phyloP scores from a whole-genome alignment of 2,888 invertebrate species.

The Orthosia cruda region DNA sequence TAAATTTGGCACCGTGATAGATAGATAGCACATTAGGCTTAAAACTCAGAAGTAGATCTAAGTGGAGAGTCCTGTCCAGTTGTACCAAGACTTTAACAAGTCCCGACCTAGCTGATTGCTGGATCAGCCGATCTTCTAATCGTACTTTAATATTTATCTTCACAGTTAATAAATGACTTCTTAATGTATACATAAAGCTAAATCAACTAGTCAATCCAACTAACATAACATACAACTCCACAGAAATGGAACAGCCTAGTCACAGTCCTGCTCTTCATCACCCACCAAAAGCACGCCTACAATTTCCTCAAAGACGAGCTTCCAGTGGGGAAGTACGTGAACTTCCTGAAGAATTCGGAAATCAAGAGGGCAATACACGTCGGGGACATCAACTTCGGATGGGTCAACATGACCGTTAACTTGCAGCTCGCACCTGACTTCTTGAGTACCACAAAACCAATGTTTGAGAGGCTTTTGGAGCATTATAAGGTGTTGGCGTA shows the following conservation, averaged over 20 bases:
- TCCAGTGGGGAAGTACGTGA: constrained; percentile 71
- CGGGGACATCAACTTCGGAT: constrained; percentile 79
- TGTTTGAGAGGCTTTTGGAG: constrained; percentile 82
- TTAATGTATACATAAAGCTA: not conserved
- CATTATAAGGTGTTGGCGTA: constrained; percentile 84
- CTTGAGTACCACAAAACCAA: constrained; percentile 78
- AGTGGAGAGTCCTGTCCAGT: not conserved
- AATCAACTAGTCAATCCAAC: not conserved
- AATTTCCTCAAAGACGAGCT: constrained; percentile 85
- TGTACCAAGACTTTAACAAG: not conserved
- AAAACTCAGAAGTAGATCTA: not conserved
- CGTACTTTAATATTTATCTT: no score
- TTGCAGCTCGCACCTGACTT: constrained; percentile 80
- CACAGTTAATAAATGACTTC: not conserved
- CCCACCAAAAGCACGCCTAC: constrained; percentile 84
- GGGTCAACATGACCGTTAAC: constrained; percentile 84
- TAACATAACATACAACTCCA: not conserved
- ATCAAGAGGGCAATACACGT: constrained; percentile 85
- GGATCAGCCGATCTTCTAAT: not conserved
- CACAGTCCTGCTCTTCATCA: constrained; percentile 74
- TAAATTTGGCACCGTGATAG: no score
- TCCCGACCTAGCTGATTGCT: not conserved
- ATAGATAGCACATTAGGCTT: no score
- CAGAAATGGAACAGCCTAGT: constrained; percentile 83
- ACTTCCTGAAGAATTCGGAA: constrained; percentile 74